Base-by-base conservation (phyloP, 1,140 invertebrate species). In the Zaprionus nigranus region DNA sequence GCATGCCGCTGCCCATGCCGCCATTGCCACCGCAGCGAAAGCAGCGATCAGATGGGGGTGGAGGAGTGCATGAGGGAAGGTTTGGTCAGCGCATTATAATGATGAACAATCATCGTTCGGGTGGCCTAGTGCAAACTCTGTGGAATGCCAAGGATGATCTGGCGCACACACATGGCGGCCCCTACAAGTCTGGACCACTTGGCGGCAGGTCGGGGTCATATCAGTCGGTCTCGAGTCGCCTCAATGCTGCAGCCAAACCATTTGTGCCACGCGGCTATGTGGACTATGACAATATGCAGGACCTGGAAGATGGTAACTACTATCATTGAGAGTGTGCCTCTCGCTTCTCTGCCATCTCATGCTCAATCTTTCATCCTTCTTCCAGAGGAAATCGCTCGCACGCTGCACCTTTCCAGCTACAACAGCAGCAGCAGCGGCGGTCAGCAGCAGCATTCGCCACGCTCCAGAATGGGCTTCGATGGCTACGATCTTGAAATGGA, bases 211-310 rank as follows among this genome's bases (percentile, higher is more conserved):
- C 51, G 11, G 1, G 46, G 15, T 53, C 46, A 7, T 58, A 49
- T 34, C 53, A 43, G 22, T n/a, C 30, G 11, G 30, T 3, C 30
- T 34, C 62, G 3, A 65, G 74, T 26, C 69, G 73, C 30, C 38
- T 77, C 3, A 81, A 75, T 9, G 66, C 54, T 1, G 2, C 57
- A 9, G 77, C 74, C 46, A 81, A 88, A n/a, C 75, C 81, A 6
- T 88, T 88, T 20, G 79, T 78, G 12, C 91, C 91, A n/a, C 75
- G 67, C 6, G 91, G 90, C 40, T 92, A 92, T 53, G 67, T 92
- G 4, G 91, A 92, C 17, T 90, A 92, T 30, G 91, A 92, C 34
- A 91, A 92, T 36, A 92, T 92, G 91, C 82, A 92, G 56, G 58
- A 92, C 7, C 70, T 90, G 9, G 92, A 93, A 49, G 81, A 92